Conservation (phyloP, 1,140 invertebrate genomes). For the Hydropsyche tenuis region DNA sequence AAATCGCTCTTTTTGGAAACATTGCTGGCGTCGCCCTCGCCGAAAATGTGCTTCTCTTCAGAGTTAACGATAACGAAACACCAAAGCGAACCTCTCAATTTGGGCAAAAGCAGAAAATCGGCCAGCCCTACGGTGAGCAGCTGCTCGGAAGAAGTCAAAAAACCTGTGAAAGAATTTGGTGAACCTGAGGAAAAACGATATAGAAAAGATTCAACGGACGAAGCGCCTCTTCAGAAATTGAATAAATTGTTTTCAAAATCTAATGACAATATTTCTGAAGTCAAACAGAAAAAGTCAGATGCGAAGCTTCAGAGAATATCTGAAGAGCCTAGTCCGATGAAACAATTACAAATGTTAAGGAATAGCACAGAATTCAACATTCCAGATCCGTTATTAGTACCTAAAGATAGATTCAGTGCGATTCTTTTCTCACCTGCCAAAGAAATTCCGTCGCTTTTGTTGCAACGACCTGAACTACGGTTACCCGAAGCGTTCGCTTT, state of each 20-base stretch:
- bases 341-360: conserved; percentile 75
- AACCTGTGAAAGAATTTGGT: conserved; percentile 59
- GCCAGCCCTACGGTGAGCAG: conserved; percentile 67
- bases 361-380: conserved; percentile 72
- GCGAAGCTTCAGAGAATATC: conserved; percentile 53
- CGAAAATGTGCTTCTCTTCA: conserved; percentile 63
- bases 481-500: conserved; percentile 74
- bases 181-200: conserved; percentile 66
- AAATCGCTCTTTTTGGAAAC: conserved; percentile 66
- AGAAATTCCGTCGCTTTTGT: conserved; percentile 77
- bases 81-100: conserved; percentile 71
- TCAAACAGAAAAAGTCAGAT: conserved; percentile 50
- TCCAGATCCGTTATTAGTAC: conserved; percentile 81
- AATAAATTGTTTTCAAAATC: conserved; percentile 57
- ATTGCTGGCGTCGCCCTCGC: conserved; percentile 61
- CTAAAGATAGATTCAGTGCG: conserved; percentile 73
- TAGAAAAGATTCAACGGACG: conserved; percentile 60
- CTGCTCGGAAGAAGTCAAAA: conserved; percentile 67
- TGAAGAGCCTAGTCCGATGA: conserved; percentile 69
- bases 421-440: conserved; percentile 74
- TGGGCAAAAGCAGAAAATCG: conserved; percentile 68
- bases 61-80: conserved; percentile 64
- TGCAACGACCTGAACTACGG: conserved; percentile 72
- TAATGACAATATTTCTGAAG: conserved; percentile 54
- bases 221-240: conserved; percentile 55